A percentile compares a stretch with the other conserved stretches of the same genome.
phyloP scores from a whole-genome alignment of 1,140 invertebrate genomes.

The Streblospio benedicti region DNA sequence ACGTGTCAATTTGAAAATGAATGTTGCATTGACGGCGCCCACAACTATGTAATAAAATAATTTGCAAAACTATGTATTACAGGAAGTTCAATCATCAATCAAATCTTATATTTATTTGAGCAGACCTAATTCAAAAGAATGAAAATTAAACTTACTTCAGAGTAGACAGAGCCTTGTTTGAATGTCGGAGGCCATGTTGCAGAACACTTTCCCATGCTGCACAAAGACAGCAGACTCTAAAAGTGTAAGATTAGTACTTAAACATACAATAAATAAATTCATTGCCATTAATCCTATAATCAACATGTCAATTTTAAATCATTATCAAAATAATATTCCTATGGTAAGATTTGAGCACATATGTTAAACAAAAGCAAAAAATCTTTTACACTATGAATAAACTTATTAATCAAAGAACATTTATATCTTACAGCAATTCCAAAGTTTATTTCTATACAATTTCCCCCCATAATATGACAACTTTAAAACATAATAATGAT shows the following conservation, averaged over 20 bases:
- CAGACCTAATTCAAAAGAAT: too few relatives aligned
- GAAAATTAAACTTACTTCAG: conserved; percentile 31
- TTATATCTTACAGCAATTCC: neutral
- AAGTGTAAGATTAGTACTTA: conserved; percentile 13
- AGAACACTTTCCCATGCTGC: conserved; percentile 61
- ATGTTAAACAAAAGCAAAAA: neutral
- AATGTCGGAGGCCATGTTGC: conserved; percentile 58
- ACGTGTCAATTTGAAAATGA: too few relatives aligned
- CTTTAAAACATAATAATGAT: neutral
- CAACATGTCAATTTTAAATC: conserved; percentile 11
- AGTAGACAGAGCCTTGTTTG: conserved; percentile 34
- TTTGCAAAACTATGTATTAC: too few relatives aligned
- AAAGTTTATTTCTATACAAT: neutral
- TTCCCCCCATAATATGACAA: neutral
- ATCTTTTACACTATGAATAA: neutral
- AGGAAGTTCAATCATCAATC: too few relatives aligned
- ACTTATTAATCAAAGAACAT: neutral
- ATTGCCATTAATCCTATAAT: too few relatives aligned
- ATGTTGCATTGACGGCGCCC: too few relatives aligned
- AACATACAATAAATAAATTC: too few relatives aligned
- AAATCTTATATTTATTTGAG: too few relatives aligned
- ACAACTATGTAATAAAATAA: too few relatives aligned
- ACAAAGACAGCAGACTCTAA: conserved; percentile 59
- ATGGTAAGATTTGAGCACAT: neutral
- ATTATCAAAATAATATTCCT: neutral